Conservation (phyloP, 2,113 vertebrate genomes). For the Periophthalmodon schlosseri region DNA sequence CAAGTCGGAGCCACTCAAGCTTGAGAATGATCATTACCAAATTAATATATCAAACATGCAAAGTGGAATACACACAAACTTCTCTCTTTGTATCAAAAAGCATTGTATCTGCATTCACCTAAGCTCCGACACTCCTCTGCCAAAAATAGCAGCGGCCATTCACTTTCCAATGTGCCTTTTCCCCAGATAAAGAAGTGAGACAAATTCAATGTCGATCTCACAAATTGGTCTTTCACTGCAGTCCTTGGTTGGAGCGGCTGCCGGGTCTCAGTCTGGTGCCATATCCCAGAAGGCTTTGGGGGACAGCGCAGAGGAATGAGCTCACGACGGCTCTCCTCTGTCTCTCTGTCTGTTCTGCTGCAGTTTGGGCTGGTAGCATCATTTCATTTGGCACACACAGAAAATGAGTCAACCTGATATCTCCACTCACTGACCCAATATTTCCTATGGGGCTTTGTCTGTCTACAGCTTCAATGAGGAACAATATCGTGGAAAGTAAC, state of each 20-base stretch:
- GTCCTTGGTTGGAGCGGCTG: neutral
- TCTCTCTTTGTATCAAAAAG: neutral
- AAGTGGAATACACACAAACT: too few species aligned
- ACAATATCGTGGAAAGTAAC: neutral
- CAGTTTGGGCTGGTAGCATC: conserved; percentile 27
- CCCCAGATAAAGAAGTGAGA: neutral
- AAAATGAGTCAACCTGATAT: conserved; percentile 19
- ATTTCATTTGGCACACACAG: conserved; percentile 23
- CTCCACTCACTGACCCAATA: conserved; percentile 8
- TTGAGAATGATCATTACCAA: too few species aligned
- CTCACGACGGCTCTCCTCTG: conserved; percentile 33
- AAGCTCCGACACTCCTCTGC: neutral
- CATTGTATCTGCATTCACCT: neutral
- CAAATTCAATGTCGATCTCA: conserved; percentile 24
- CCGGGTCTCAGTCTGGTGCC: conserved; percentile 5
- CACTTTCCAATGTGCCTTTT: neutral
- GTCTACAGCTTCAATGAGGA: neutral
- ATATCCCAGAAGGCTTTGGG: conserved; percentile 32
- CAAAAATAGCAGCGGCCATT: neutral
- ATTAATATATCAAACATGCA: too few species aligned
- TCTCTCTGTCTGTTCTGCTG: conserved; percentile 21
- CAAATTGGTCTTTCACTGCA: neutral
- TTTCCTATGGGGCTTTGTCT: conserved; percentile 8
- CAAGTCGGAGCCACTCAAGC: too few species aligned
- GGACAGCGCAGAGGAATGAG: conserved; percentile 43